Percentiles rank a stretch among this genome's conserved stretches.
phyloP scores from a whole-genome alignment of 30 jellyfish, hydroid and myxozoan genomes.

The Phacellophora camtschatica region DNA sequence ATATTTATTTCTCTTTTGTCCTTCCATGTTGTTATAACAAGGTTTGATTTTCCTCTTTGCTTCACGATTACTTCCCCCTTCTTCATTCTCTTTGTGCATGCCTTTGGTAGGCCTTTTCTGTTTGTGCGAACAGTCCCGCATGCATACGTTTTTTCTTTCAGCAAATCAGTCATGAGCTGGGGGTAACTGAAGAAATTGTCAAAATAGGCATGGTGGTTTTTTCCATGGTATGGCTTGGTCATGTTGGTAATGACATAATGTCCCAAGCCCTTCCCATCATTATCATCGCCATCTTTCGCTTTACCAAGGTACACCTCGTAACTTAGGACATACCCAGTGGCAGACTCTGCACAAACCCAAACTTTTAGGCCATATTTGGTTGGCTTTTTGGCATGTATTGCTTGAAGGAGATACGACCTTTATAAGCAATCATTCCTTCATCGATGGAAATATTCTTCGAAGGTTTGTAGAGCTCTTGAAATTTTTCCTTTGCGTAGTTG shows the following conservation, averaged over 20 bases:
- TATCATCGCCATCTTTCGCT: neutral
- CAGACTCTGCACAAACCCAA: slow-evolving; percentile 25
- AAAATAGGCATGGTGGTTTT: neutral
- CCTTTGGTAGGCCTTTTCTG: slow-evolving; percentile 35
- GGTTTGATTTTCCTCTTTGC: neutral
- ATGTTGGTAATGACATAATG: slow-evolving; percentile 11
- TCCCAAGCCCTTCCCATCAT: slow-evolving; percentile 35
- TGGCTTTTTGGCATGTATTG: slow-evolving; percentile 44
- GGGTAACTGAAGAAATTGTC: slow-evolving; percentile 21
- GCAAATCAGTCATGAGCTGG: neutral
- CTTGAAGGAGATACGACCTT: slow-evolving; percentile 16
- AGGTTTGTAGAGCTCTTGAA: neutral
- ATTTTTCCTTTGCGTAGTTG: neutral
- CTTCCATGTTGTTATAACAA: slow-evolving; percentile 3
- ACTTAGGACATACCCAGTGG: neutral
- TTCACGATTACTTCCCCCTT: neutral
- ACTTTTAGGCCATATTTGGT: slow-evolving; percentile 33
- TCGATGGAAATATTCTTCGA: slow-evolving; percentile 14
- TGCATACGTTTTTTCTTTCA: neutral
- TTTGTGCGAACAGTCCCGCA: slow-evolving; percentile 28
- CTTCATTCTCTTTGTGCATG: neutral
- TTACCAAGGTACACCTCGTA: slow-evolving; percentile 9
- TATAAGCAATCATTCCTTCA: slow-evolving; percentile 29
- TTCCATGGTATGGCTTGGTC: slow-evolving; percentile 12
- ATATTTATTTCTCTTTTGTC: slow-evolving; percentile 3